Base-by-base conservation (phyloP, 2,888 invertebrate genomes). In the Zootermopsis nevadensis region DNA sequence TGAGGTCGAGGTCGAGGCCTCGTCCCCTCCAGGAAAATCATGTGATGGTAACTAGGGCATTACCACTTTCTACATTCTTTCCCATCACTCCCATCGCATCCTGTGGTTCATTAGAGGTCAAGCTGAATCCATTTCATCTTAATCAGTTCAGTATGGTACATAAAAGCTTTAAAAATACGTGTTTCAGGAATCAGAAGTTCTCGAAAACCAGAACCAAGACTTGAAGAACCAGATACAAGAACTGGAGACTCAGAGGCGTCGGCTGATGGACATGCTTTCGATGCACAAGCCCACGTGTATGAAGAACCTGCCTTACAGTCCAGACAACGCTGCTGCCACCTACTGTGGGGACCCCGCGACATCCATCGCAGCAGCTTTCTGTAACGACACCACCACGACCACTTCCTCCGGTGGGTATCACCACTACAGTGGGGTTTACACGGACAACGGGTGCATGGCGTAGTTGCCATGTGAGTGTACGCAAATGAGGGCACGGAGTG, bases 161-260 rank as follows among this genome's bases (percentile, higher is more conserved):
- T 42, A 2, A 42, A 8, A 42, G 8, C 42, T 42, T 42, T 42
- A 42, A 42, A 42, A 42, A 42, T 8, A 42, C 8, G 22, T 74
- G 31, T 22, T 38, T 8, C 86, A 90, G 89, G 97, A 97, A 91
- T 96, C 97, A 81, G 97, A 97, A 89, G 93, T 94, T 80, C 90
- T 97, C 85, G 97, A 97, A 89, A 94, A 93, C 83, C 96, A 96
- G 90, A 97, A 97, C 88, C 93, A 95, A 85, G 95, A 96, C 87
- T 91, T 97, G 84, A 97, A 97, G 89, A 92, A 92, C 85, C 96
- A 97, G 89, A 94, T 97, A 83, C 94, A 96, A 90, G 94, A 94
- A 87, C 90, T 97, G 87, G 95, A 96, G 90, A 94, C 93, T 82
- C 95, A 97, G 88, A 93, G 94, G 87, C 93, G 94, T 85, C 93